phyloP scores from a whole-genome alignment of 2,113 vertebrate genomes.

The Anolis sagrei region DNA sequence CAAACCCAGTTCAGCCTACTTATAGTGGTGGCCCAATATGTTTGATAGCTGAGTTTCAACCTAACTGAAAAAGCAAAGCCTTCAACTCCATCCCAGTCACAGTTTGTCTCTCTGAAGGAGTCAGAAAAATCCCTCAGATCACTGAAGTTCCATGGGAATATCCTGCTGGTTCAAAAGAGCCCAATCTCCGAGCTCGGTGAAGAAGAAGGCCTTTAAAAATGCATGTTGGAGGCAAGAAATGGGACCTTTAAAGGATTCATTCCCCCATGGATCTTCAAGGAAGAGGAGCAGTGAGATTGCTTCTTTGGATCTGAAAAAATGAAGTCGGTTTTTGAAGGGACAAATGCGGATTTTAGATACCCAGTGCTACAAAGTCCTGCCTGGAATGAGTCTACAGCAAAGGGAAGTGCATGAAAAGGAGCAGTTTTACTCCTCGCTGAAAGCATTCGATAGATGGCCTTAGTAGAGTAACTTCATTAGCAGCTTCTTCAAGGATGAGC shows the following conservation, averaged over 20 bases:
- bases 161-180: background rate
- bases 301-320: slow-evolving; percentile 37
- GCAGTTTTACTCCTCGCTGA: slow-evolving; percentile 46
- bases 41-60: background rate
- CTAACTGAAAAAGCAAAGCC: slow-evolving; percentile 1
- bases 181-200: background rate
- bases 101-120: background rate
- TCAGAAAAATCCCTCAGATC: slow-evolving; percentile 11
- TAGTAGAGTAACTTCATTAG: slow-evolving; percentile 45
- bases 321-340: slow-evolving; percentile 41
- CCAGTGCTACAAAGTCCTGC: slow-evolving; percentile 39
- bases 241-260: slow-evolving; percentile 12
- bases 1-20: no score
- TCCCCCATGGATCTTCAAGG: background rate
- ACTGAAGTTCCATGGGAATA: background rate
- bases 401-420: slow-evolving; percentile 56
- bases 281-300: slow-evolving; percentile 25
- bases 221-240: background rate
- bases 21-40: no score
- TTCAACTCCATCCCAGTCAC: background rate
- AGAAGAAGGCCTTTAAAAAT: background rate
- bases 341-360: slow-evolving; percentile 44
- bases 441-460: no score
- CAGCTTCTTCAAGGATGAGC: slow-evolving; percentile 12
- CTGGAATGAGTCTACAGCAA: slow-evolving; percentile 56